Conservation (phyloP, 2,797 vertebrate species). For the Manis javanica region DNA sequence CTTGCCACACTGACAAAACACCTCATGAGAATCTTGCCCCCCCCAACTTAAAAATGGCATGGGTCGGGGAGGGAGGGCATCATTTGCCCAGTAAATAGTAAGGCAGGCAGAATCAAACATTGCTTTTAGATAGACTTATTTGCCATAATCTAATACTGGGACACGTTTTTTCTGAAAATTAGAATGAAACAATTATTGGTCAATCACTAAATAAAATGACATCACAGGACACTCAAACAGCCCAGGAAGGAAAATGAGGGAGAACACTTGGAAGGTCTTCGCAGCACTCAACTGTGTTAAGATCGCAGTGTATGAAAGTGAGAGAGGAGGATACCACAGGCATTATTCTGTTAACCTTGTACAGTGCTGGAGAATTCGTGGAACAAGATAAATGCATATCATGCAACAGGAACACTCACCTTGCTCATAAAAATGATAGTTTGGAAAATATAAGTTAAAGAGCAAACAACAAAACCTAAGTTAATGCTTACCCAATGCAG, state of each 20-base stretch:
- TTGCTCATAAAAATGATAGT: conserved; percentile 63
- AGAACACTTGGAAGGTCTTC: conserved; percentile 60
- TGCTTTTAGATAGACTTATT: conserved; percentile 70
- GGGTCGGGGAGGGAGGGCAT: not conserved
- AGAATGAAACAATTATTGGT: conserved; percentile 66
- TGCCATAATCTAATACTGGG: conserved; percentile 58
- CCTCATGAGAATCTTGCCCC: conserved; percentile 50
- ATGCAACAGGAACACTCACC: conserved; percentile 56
- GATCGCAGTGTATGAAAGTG: conserved; percentile 23
- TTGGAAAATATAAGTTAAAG: conserved; percentile 54
- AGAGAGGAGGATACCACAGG: conserved; percentile 50
- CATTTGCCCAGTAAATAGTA: conserved; percentile 38
- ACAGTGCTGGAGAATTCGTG: conserved; percentile 59
- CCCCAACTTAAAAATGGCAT: not conserved
- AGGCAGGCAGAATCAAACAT: conserved; percentile 73
- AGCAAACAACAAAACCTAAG: conserved; percentile 28
- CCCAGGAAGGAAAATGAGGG: not conserved
- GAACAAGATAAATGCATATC: conserved; percentile 55
- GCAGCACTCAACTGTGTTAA: conserved; percentile 32
- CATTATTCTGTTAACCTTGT: conserved; percentile 47
- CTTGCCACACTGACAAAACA: conserved; percentile 18
- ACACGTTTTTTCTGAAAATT: conserved; percentile 70
- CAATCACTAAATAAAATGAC: conserved; percentile 12
- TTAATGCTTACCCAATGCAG: conserved; percentile 14
- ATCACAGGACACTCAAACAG: conserved; percentile 41